phyloP scores from a whole-genome alignment of 2,113 vertebrate species.

The Emydura subglobosa region DNA sequence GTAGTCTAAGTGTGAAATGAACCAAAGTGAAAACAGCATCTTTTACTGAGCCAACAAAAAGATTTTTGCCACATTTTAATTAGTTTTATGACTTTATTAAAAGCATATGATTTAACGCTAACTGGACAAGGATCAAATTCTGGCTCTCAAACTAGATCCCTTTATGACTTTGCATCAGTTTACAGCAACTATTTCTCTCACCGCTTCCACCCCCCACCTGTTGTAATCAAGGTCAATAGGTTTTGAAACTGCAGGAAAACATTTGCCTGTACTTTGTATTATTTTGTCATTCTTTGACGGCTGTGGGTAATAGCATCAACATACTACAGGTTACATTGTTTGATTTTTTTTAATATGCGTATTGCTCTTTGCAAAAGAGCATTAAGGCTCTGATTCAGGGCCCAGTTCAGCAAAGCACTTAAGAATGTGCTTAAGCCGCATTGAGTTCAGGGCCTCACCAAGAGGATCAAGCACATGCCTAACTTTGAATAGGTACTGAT shows the following conservation, averaged over 20 bases:
- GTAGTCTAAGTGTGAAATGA: background rate
- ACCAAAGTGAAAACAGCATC: slow-evolving; percentile 24
- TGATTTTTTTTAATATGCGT: background rate
- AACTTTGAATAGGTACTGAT: background rate
- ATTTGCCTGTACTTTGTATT: slow-evolving; percentile 17
- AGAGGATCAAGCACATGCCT: background rate
- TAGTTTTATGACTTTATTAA: slow-evolving; percentile 45
- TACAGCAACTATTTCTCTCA: background rate
- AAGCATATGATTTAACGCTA: slow-evolving; percentile 27
- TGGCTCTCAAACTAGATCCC: slow-evolving; percentile 7
- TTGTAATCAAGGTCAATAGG: slow-evolving; percentile 21
- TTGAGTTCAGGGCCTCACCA: background rate
- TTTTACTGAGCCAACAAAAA: slow-evolving; percentile 14
- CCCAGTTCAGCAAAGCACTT: background rate
- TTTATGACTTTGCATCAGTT: slow-evolving; percentile 29
- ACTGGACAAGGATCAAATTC: slow-evolving; percentile 18
- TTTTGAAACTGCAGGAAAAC: slow-evolving; percentile 62
- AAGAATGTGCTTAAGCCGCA: background rate
- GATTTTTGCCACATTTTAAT: background rate
- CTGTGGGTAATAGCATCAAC: background rate
- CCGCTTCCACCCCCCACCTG: background rate
- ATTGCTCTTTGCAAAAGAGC: background rate
- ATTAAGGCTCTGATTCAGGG: background rate
- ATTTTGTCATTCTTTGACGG: slow-evolving; percentile 6
- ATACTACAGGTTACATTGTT: background rate